A percentile compares a stretch with the other conserved stretches of the same genome.
These are phyloP conservation scores for Ernsta delagoae DNA, from an alignment of 2,888 invertebrate genomes.

Conservation along the genomic window DNA sequence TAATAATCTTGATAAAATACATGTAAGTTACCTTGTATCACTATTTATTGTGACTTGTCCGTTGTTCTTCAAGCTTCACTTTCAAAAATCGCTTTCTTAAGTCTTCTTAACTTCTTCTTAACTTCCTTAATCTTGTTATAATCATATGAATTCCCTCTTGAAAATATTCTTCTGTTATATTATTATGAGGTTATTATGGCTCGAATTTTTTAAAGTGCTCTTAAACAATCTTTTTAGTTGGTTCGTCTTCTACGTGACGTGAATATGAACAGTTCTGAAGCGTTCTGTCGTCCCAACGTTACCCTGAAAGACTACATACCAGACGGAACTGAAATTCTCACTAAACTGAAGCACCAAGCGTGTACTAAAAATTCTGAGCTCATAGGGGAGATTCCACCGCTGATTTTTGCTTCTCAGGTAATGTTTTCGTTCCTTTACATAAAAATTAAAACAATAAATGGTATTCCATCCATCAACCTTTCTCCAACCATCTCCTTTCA, in stretches of 20 bases:
- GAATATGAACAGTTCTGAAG: constrained; percentile 61
- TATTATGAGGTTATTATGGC: background rate
- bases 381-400: constrained; percentile 63
- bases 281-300: constrained; percentile 62
- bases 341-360: constrained; percentile 55
- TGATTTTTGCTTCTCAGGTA: constrained; percentile 73
- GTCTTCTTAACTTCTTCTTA: too few relatives aligned
- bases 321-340: constrained; percentile 58
- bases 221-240: constrained; percentile 52
- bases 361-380: constrained; percentile 57
- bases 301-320: constrained; percentile 71
- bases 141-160: too few relatives aligned
- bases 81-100: too few relatives aligned
- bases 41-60: too few relatives aligned
- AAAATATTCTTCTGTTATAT: too few relatives aligned
- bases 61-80: too few relatives aligned
- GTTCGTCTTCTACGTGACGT: constrained; percentile 72
- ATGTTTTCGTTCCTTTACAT: background rate
- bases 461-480: too few relatives aligned
- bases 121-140: too few relatives aligned
- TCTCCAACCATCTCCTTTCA: too few relatives aligned
- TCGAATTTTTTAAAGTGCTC: background rate
- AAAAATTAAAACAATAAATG: too few relatives aligned
- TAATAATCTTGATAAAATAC: constrained; percentile 70
- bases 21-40: constrained; percentile 58